These are phyloP conservation scores for Caenorhabditis doughertyi DNA, from an alignment of 2,888 invertebrate species.

Conservation along the genomic window DNA sequence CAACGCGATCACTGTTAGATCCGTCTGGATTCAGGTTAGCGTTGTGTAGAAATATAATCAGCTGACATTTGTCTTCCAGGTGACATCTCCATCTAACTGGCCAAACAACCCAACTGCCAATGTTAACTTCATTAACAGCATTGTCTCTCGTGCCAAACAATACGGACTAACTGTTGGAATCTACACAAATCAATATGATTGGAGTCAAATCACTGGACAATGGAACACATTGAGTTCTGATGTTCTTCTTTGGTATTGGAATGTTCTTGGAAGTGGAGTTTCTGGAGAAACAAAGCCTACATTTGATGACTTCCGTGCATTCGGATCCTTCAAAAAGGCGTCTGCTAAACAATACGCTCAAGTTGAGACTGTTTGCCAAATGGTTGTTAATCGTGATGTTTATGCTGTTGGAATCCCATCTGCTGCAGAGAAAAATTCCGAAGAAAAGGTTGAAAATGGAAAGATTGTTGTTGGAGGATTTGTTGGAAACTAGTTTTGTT, in stretches of 20 bases:
- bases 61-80: too few relatives aligned
- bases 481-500: constrained; percentile 29
- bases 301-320: constrained; percentile 66
- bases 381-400: constrained; percentile 60
- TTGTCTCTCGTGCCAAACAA: constrained; percentile 59
- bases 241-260: constrained; percentile 68
- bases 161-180: constrained; percentile 62
- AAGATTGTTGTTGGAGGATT: constrained; percentile 52
- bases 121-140: constrained; percentile 66
- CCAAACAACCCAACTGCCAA: constrained; percentile 43
- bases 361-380: constrained; percentile 52
- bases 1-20: constrained; percentile 61
- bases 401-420: constrained; percentile 63
- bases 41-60: too few relatives aligned
- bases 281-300: constrained; percentile 64
- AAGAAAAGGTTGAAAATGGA: neutral
- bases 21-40: constrained; percentile 68
- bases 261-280: constrained; percentile 58
- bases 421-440: constrained; percentile 9
- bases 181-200: constrained; percentile 65
- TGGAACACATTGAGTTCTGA: constrained; percentile 53
- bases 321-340: constrained; percentile 60
- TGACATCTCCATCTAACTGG: constrained; percentile 70
- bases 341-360: constrained; percentile 65
- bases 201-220: constrained; percentile 64